Percentiles rank a stretch among this genome's conserved stretches.
phyloP scores from a whole-genome alignment of 2,888 invertebrate genomes.

The Morinoia aosen region DNA sequence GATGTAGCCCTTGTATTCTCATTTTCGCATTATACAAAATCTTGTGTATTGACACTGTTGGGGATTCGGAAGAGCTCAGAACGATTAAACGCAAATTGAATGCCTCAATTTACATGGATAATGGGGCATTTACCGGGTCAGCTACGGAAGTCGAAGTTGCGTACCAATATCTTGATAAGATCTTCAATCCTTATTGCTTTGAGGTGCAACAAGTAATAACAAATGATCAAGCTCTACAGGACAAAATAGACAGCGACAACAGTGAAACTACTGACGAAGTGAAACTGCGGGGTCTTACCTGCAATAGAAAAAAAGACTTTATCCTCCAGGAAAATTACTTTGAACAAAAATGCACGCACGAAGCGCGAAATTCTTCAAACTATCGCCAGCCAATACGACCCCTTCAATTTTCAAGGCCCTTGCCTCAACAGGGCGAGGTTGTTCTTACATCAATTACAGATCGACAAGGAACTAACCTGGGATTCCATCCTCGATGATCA shows the following conservation, averaged over 20 bases:
- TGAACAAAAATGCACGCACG: not conserved
- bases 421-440: not conserved
- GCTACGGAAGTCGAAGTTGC: no score
- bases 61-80: no score
- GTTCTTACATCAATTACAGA: not conserved
- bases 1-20: conserved; percentile 16
- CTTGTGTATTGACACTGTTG: no score
- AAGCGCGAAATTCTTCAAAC: not conserved
- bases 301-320: not conserved
- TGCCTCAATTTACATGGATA: no score
- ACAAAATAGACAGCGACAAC: not conserved
- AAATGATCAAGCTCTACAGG: no score
- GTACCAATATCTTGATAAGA: no score
- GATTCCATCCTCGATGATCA: not conserved
- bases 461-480: not conserved
- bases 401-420: not conserved
- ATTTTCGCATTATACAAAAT: conserved; percentile 26
- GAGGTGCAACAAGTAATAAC: no score
- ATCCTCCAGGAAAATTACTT: not conserved
- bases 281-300: not conserved
- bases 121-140: no score
- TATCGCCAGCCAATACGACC: not conserved
- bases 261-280: not conserved
- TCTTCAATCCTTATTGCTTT: no score
- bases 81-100: no score